Evolutionary conservation across 2,888 invertebrate genomes (phyloP).

Genomic region (Perizoma affinitatum): DNA sequence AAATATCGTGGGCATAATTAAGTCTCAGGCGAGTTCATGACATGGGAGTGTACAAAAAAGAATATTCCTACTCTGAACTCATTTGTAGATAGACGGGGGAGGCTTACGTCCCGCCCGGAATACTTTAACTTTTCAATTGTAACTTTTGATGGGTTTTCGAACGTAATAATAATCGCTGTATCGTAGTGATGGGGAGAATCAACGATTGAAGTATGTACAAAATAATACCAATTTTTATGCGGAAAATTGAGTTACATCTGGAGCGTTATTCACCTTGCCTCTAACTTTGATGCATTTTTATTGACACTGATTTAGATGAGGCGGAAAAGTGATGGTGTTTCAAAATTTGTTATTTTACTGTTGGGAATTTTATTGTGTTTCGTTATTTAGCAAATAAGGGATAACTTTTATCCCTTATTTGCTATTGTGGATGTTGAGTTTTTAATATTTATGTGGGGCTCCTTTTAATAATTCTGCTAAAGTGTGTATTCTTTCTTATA

Average conservation of each 20-base stretch:
- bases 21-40: conserved; percentile 50
- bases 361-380: neutral
- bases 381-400: no score
- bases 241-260: conserved; percentile 78
- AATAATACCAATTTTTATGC: conserved; percentile 81
- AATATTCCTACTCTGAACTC: conserved; percentile 77
- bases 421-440: no score
- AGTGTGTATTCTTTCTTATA: neutral
- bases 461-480: no score
- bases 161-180: conserved; percentile 82
- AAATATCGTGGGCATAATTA: conserved; percentile 54
- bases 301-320: conserved; percentile 52
- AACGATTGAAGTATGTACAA: conserved; percentile 71
- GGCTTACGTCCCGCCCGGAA: conserved; percentile 75
- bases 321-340: conserved; percentile 39
- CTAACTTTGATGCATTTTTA: conserved; percentile 61
- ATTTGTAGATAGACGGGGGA: conserved; percentile 76
- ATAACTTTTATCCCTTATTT: no score
- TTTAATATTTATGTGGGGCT: no score
- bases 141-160: conserved; percentile 84
- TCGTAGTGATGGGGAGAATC: conserved; percentile 76
- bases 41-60: conserved; percentile 68
- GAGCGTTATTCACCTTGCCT: conserved; percentile 68
- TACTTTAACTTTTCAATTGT: conserved; percentile 85
- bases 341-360: conserved; percentile 33